Evolutionary conservation across 2,113 vertebrate species (phyloP), one percentile per base, ranked within the genome.

Genomic region (Psephotus haematonotus): DNA sequence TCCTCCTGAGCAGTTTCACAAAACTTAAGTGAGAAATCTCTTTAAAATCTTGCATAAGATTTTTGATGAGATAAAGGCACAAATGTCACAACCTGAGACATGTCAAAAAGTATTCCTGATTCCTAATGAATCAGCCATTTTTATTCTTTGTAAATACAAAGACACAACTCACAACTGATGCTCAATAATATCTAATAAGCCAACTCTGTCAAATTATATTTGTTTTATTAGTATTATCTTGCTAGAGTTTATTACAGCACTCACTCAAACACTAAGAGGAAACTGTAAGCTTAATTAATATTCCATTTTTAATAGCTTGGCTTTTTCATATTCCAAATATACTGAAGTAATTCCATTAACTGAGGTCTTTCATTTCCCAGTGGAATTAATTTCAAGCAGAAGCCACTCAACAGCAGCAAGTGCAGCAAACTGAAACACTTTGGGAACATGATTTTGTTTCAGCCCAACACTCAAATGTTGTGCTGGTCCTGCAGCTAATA

Each of bases 271-370:
- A 80, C 63, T 93, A 93, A 76, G 63, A 93, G 82, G 75, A 88
- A 86, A 67, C 47, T 80, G 71, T 44, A 93, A 82, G 63, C 59
- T 86, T 92, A 91, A 93, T 92, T 89, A 93, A 84, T 96, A 96
- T 87, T 87, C 81, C 60, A 87, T 85, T 85, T 95, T 91, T 82
- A 95, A 90, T 94, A 82, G 90, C 82, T 72, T 92, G 86, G 75
- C 71, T 95, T 93, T 88, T 94, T 93, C 71, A 49, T 82, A 82
- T 82, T 80, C 79, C 79, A 88, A 52, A 57, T 47, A 71, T 5
- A 92, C 63, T 88, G 90, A 90, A 4, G 6, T 76, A 79, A 93
- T 92, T 82, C 77, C 71, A 80, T 94, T 90, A 95, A 67, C 79
- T 3, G 3, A 92, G 67, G 35, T 41, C 53, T 92, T 87, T 90